phyloP scores from a whole-genome alignment of 2,888 invertebrate species.

The Cephalotes varians region DNA sequence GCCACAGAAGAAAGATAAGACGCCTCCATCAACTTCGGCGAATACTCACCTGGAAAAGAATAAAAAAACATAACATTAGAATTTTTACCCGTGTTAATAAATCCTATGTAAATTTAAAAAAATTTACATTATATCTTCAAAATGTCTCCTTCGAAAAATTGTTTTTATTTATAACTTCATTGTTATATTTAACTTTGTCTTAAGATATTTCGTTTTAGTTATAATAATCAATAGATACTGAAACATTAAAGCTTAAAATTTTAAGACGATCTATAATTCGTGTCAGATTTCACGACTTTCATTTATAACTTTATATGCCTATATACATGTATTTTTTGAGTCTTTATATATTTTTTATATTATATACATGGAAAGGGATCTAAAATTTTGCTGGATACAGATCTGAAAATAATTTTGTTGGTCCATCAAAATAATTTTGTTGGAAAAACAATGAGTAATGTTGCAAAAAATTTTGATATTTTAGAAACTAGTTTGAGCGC shows the following conservation, averaged over 20 bases:
- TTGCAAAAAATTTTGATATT: no score
- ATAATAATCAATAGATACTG: background rate
- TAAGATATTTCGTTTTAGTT: background rate
- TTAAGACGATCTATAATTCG: background rate
- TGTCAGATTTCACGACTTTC: background rate
- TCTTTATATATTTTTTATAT: background rate
- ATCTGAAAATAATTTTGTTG: no score
- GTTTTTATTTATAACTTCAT: background rate
- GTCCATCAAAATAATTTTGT: no score
- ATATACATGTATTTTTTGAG: background rate
- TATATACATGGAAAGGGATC: no score
- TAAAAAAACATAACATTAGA: conserved; percentile 2
- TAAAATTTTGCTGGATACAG: no score
- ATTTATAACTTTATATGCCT: background rate
- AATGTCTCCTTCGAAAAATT: background rate
- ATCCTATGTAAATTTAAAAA: background rate
- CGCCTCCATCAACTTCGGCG: background rate
- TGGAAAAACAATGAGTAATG: no score
- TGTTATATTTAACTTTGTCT: background rate
- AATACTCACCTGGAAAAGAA: conserved; percentile 70
- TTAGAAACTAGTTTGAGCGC: no score
- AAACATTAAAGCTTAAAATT: background rate
- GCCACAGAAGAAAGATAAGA: background rate
- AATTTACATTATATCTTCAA: conserved; percentile 5
- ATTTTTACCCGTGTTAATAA: background rate